Conservation (phyloP, 2,888 invertebrate species). For the Homarus gammarus region DNA sequence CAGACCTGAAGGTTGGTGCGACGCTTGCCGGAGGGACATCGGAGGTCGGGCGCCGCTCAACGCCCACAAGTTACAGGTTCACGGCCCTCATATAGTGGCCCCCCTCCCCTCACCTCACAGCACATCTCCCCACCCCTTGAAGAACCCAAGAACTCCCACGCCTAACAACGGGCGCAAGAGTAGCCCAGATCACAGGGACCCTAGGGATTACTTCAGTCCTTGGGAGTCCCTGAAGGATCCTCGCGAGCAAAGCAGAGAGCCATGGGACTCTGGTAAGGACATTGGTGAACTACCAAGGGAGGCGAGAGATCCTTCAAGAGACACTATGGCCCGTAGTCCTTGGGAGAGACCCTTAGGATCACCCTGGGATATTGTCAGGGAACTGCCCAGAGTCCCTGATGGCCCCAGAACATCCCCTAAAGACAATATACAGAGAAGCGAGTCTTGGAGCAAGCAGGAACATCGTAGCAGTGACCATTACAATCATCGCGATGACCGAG, state of each 20-base stretch:
- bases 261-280: conserved; percentile 49
- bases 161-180: conserved; percentile 56
- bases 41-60: conserved; percentile 68
- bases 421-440: conserved; percentile 28
- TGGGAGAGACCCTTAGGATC: conserved; percentile 66
- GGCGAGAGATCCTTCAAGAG: conserved; percentile 30
- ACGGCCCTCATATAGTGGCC: conserved; percentile 71
- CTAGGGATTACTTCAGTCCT: conserved; percentile 71
- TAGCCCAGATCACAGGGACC: conserved; percentile 43
- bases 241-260: conserved; percentile 39
- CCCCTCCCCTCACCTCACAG: conserved; percentile 67
- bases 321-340: conserved; percentile 42
- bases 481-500: conserved; percentile 10
- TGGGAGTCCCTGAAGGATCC: conserved; percentile 69
- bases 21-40: conserved; percentile 68
- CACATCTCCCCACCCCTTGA: conserved; percentile 24
- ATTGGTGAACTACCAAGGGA: conserved; percentile 48
- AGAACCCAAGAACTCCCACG: conserved; percentile 55
- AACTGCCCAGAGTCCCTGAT: conserved; percentile 27
- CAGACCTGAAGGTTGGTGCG: conserved; percentile 73
- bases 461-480: conserved; percentile 24
- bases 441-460: conserved; percentile 40
- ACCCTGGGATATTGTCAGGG: conserved; percentile 47
- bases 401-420: conserved; percentile 29
- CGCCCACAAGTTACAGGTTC: conserved; percentile 68